Evolutionary conservation across 2,113 vertebrate genomes (phyloP).

Genomic region (Ophiodon elongatus): DNA sequence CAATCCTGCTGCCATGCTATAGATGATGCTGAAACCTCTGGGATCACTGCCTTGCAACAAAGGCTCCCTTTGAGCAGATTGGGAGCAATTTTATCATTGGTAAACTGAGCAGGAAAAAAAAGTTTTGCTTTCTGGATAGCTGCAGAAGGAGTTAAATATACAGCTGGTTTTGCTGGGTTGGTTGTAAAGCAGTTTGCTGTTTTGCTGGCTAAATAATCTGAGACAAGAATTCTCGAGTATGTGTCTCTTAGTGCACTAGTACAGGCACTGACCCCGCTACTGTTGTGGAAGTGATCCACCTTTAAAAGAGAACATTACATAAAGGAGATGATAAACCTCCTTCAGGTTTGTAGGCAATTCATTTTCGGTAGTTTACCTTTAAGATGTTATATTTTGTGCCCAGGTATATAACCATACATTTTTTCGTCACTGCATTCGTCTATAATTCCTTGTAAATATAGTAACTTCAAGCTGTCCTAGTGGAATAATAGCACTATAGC

Average conservation of each 20-base stretch:
- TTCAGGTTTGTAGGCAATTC: slow-evolving; percentile 10
- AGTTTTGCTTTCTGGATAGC: slow-evolving; percentile 65
- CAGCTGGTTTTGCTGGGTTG: slow-evolving; percentile 65
- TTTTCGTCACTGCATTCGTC: not conserved
- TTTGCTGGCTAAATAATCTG: slow-evolving; percentile 58
- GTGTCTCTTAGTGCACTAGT: slow-evolving; percentile 59
- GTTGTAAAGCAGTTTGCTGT: slow-evolving; percentile 57
- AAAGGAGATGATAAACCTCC: slow-evolving; percentile 55
- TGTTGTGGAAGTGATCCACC: slow-evolving; percentile 56
- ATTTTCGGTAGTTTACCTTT: slow-evolving; percentile 19
- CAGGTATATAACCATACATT: not conserved
- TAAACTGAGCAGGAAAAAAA: slow-evolving; percentile 84
- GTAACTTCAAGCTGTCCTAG: not conserved
- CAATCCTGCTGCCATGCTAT: slow-evolving; percentile 67
- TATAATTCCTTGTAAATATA: not conserved
- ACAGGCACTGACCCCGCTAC: slow-evolving; percentile 43
- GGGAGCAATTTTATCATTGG: slow-evolving; percentile 84
- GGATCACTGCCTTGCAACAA: slow-evolving; percentile 82
- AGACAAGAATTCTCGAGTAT: slow-evolving; percentile 54
- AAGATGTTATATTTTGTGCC: slow-evolving; percentile 3
- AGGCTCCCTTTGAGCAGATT: slow-evolving; percentile 77
- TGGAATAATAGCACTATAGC: not conserved
- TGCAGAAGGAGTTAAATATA: slow-evolving; percentile 76
- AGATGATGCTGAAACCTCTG: slow-evolving; percentile 73
- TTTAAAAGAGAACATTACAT: slow-evolving; percentile 54